These are phyloP conservation scores for Porphyrio hochstetteri DNA, from an alignment of 2,113 vertebrate species.

Conservation along the genomic window DNA sequence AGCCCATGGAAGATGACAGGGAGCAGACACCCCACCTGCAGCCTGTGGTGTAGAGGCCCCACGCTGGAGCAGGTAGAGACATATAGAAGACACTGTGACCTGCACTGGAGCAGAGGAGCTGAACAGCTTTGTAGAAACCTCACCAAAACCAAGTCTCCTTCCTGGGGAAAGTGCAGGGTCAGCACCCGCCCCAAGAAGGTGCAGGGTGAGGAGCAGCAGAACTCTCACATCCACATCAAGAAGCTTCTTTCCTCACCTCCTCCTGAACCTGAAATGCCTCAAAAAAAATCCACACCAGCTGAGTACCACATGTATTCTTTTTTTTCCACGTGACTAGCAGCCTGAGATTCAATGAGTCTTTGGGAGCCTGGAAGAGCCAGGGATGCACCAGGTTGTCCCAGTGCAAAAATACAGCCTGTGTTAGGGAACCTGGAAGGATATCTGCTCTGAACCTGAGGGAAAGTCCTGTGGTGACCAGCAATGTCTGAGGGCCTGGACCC, in stretches of 20 bases:
- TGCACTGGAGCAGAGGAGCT: not conserved
- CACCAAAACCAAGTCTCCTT: not conserved
- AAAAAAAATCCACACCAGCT: fast-evolving
- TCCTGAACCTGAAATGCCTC: not conserved
- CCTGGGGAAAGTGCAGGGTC: not conserved
- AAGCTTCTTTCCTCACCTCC: not conserved
- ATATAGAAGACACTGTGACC: too few relatives aligned
- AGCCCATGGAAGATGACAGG: too few relatives aligned
- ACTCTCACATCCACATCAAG: not conserved
- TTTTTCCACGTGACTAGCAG: not conserved
- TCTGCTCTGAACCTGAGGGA: fast-evolving
- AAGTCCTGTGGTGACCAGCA: not conserved
- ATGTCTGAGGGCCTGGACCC: not conserved
- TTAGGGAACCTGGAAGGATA: not conserved
- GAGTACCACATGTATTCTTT: not conserved
- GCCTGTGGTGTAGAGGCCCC: too few relatives aligned
- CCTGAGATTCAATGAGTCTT: not conserved
- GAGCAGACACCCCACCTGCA: too few relatives aligned
- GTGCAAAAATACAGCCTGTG: not conserved
- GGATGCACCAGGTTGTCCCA: not conserved
- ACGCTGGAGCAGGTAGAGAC: too few relatives aligned
- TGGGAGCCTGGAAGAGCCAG: not conserved
- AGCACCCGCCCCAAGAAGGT: not conserved
- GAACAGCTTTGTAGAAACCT: not conserved
- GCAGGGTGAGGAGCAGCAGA: not conserved